Conservation (phyloP, 2,888 invertebrate genomes). For the Eupithecia vulgata region DNA sequence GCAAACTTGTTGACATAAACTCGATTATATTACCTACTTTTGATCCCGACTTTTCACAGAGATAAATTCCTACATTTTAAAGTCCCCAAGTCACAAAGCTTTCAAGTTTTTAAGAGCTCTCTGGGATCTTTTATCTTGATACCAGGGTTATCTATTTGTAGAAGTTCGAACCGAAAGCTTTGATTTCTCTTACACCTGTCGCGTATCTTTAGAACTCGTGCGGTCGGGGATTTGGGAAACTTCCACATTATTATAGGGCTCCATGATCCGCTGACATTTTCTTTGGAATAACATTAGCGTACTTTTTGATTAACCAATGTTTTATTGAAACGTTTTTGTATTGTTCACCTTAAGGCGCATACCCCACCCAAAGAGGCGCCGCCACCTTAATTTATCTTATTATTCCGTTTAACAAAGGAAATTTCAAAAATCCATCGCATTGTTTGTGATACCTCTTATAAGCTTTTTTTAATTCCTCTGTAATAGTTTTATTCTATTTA, state of each 20-base stretch:
- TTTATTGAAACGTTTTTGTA: not conserved
- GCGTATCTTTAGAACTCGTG: slow-evolving; percentile 21
- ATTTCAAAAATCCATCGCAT: no score
- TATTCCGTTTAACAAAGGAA: no score
- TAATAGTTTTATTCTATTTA: no score
- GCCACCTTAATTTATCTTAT: no score
- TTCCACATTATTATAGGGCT: slow-evolving; percentile 5
- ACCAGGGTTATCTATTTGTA: slow-evolving; percentile 43
- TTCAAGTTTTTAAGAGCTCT: slow-evolving; percentile 43
- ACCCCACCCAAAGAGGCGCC: no score
- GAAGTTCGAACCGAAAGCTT: slow-evolving; percentile 39
- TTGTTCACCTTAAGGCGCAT: not conserved
- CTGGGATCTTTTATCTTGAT: slow-evolving; percentile 46
- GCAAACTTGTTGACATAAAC: slow-evolving; percentile 37
- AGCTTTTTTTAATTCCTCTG: no score
- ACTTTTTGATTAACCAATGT: not conserved
- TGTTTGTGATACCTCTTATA: no score
- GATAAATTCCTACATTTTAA: slow-evolving; percentile 40
- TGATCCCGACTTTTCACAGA: slow-evolving; percentile 35
- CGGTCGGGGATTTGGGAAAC: not conserved
- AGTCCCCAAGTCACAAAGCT: slow-evolving; percentile 45
- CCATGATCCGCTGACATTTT: not conserved
- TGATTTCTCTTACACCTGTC: slow-evolving; percentile 39
- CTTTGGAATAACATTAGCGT: not conserved
- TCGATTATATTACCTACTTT: slow-evolving; percentile 37